Conservation (phyloP, 2,888 invertebrate genomes). For the Lymantria monacha region DNA sequence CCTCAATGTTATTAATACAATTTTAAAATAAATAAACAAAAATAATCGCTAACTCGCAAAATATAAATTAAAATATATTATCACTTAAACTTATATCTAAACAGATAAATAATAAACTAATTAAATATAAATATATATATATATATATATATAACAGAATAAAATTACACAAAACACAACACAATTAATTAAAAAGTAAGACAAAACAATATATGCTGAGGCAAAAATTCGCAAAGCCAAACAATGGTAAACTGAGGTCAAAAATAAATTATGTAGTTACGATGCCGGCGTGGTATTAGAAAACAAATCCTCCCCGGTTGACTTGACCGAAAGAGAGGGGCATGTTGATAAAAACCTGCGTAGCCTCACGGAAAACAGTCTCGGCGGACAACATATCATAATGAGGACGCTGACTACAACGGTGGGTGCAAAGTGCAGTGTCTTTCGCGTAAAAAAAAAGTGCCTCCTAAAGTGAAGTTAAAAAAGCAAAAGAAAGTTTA, state of each 20-base stretch:
- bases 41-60: no score
- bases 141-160: background rate
- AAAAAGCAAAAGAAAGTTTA: background rate
- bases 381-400: constrained; percentile 58
- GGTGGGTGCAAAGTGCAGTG: constrained; percentile 57
- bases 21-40: no score
- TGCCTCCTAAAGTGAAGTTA: constrained; percentile 10
- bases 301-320: constrained; percentile 25
- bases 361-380: constrained; percentile 48
- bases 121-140: no score
- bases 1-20: no score
- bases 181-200: constrained; percentile 2
- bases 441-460: constrained; percentile 25
- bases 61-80: no score
- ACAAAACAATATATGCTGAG: constrained; percentile 3
- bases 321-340: constrained; percentile 54
- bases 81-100: no score
- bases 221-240: constrained; percentile 6
- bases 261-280: constrained; percentile 6
- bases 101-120: no score
- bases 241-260: constrained; percentile 4
- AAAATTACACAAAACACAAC: background rate
- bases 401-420: constrained; percentile 70
- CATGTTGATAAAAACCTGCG: constrained; percentile 58
- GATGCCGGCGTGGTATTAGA: constrained; percentile 14